These are phyloP conservation scores for Oryzias javanicus DNA, from an alignment of 2,113 vertebrate genomes.

Conservation along the genomic window DNA sequence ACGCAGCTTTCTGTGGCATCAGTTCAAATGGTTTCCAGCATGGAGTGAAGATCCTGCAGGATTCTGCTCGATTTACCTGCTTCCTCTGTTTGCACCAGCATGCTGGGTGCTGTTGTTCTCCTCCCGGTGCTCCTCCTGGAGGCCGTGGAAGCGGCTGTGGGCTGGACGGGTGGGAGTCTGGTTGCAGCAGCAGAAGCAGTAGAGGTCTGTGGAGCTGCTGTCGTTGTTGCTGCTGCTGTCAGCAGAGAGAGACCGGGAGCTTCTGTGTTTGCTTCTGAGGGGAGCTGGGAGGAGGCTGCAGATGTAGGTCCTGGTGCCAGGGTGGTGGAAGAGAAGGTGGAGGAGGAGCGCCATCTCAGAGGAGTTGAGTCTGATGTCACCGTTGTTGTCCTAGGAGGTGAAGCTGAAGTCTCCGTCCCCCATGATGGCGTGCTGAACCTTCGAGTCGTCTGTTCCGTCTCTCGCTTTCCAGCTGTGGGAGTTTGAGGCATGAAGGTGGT, in stretches of 20 bases:
- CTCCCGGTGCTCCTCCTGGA: not conserved
- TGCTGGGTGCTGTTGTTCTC: constrained; percentile 23
- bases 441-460: not conserved
- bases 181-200: not conserved
- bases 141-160: not conserved
- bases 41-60: not conserved
- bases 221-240: not conserved
- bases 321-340: no score
- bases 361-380: not conserved
- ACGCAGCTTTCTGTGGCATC: not conserved
- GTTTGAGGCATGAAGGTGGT: rapidly evolving
- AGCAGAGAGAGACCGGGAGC: not conserved
- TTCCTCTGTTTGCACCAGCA: constrained; percentile 11
- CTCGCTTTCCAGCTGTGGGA: not conserved
- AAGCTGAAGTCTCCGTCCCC: rapidly evolving
- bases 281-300: not conserved
- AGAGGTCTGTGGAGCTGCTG: not conserved
- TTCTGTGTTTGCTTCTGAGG: not conserved
- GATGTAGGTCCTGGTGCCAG: not conserved
- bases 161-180: not conserved
- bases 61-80: constrained; percentile 38
- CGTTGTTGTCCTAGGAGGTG: not conserved
- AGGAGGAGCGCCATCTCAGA: no score
- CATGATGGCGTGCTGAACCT: not conserved
- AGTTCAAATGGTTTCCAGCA: not conserved